Conservation (phyloP, 2,113 vertebrate genomes). For the Gobiocypris rarus region DNA sequence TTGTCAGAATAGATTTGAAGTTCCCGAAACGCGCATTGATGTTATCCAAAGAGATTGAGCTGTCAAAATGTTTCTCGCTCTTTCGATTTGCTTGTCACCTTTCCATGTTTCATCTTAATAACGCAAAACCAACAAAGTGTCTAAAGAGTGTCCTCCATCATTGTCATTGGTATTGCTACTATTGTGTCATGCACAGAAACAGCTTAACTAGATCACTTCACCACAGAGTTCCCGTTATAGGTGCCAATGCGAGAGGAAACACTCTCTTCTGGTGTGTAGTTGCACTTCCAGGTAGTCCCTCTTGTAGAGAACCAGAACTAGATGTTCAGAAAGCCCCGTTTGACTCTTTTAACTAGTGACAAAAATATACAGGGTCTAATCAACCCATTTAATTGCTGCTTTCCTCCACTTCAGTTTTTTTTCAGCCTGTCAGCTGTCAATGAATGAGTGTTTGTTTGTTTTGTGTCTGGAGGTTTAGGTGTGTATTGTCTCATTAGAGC, state of each 20-base stretch:
- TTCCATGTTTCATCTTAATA: background rate
- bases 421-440: background rate
- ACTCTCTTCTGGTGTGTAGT: background rate
- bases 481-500: slow-evolving; percentile 27
- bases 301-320: background rate
- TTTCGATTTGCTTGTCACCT: background rate
- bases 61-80: background rate
- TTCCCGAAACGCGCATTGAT: background rate
- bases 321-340: background rate
- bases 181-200: background rate
- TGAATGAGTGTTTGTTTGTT: background rate
- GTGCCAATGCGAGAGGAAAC: background rate
- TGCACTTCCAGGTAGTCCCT: background rate
- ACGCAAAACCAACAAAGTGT: background rate
- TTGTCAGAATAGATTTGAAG: background rate
- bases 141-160: background rate
- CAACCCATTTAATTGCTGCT: background rate
- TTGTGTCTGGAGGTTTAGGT: background rate
- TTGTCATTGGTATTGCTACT: background rate
- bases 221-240: background rate
- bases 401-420: background rate
- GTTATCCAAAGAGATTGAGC: background rate
- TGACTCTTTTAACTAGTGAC: too few relatives aligned
- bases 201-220: background rate
- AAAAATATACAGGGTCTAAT: too few relatives aligned